Conservation (phyloP, 2,888 invertebrate species). For the Candidula unifasciata region DNA sequence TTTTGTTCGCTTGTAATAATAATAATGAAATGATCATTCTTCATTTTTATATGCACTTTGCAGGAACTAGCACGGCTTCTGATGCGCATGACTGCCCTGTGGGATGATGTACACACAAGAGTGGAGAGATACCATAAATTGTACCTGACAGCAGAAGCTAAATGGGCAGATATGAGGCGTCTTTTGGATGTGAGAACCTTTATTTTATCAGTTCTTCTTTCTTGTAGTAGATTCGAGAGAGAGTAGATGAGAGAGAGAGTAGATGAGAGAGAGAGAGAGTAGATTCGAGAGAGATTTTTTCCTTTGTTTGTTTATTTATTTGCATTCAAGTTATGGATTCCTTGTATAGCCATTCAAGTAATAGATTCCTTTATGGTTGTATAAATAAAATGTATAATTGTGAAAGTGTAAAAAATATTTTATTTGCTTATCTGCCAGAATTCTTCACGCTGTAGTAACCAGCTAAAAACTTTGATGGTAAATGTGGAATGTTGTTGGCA, state of each 20-base stretch:
- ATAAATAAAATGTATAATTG: too few species aligned
- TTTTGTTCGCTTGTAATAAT: too few species aligned
- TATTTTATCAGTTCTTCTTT: not conserved
- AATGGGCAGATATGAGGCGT: slow-evolving; percentile 74
- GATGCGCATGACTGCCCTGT: slow-evolving; percentile 71
- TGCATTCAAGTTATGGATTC: too few species aligned
- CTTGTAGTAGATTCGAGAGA: not conserved
- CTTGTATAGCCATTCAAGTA: too few species aligned
- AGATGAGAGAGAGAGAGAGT: not conserved
- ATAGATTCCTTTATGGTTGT: too few species aligned
- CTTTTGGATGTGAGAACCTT: slow-evolving; percentile 37
- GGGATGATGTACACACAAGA: slow-evolving; percentile 71
- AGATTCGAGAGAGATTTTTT: too few species aligned
- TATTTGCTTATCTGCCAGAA: too few species aligned
- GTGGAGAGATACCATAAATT: slow-evolving; percentile 69
- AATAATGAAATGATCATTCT: not conserved
- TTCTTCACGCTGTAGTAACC: too few species aligned
- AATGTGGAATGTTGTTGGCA: too few species aligned
- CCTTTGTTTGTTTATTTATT: too few species aligned
- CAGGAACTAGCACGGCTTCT: slow-evolving; percentile 68
- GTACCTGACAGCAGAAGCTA: slow-evolving; percentile 67
- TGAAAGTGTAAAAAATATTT: too few species aligned
- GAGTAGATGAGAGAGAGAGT: not conserved
- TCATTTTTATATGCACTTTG: not conserved
- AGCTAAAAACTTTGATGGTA: too few species aligned